Percentiles rank a stretch among this genome's conserved stretches.
Evolutionary conservation across 2,888 invertebrate genomes (phyloP).

Genomic region (Dryobotodes eremita): DNA sequence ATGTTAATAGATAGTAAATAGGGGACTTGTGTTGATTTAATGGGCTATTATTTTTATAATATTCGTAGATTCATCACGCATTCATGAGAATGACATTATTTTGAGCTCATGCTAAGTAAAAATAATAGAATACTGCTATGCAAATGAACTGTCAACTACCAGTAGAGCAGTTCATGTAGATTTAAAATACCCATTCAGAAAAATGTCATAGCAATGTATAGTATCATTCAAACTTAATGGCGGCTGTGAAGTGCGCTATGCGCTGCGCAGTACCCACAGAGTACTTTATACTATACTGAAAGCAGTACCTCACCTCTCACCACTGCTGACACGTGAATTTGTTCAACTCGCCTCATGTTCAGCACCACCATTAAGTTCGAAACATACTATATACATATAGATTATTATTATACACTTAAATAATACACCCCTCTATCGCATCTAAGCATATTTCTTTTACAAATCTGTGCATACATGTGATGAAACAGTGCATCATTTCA

Average conservation of each 20-base stretch:
- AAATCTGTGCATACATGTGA: constrained; percentile 35
- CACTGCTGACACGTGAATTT: too few species aligned
- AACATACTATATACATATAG: background rate
- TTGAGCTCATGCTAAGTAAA: too few species aligned
- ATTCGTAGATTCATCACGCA: background rate
- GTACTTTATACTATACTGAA: too few species aligned
- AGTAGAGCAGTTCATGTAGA: background rate
- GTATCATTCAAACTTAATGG: too few species aligned
- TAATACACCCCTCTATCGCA: constrained; percentile 10
- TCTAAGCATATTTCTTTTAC: constrained; percentile 21
- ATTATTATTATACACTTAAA: constrained; percentile 28
- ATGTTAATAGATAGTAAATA: constrained; percentile 8
- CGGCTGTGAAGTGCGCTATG: too few species aligned
- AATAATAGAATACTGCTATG: background rate
- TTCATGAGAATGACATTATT: too few species aligned
- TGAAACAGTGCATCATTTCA: constrained; percentile 26
- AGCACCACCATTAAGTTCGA: too few species aligned
- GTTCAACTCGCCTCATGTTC: too few species aligned
- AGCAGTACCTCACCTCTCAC: too few species aligned
- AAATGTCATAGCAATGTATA: background rate
- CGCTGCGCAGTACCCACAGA: too few species aligned
- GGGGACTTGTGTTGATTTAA: background rate
- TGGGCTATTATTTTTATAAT: background rate
- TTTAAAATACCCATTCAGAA: background rate
- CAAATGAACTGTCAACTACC: background rate